These are phyloP conservation scores for Lissocephala sabroskyi DNA, from an alignment of 2,888 invertebrate species.

Conservation along the genomic window DNA sequence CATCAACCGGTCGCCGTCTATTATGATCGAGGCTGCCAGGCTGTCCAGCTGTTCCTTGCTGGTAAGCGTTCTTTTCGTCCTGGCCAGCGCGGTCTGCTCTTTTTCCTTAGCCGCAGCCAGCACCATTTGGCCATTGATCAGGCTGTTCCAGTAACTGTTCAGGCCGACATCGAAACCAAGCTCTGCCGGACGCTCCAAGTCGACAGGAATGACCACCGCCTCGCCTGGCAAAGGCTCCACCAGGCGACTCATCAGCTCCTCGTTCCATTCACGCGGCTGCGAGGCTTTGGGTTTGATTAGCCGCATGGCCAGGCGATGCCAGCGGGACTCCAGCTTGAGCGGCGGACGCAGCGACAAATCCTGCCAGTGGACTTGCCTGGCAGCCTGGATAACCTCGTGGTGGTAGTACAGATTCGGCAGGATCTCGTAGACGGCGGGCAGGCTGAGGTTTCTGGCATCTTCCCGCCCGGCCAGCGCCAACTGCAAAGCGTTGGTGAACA, in stretches of 20 bases:
- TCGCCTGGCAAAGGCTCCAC: conserved; percentile 12
- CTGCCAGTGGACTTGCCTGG: conserved; percentile 39
- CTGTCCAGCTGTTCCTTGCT: neutral
- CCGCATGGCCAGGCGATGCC: conserved; percentile 13
- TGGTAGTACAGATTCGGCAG: conserved; percentile 83
- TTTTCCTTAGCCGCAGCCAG: conserved; percentile 14
- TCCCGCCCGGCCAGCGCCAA: conserved; percentile 78
- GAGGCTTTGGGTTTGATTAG: too few relatives aligned
- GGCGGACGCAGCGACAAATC: conserved; percentile 23
- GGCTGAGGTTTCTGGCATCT: conserved; percentile 77
- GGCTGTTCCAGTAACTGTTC: conserved; percentile 42
- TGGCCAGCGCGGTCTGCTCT: neutral
- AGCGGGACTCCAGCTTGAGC: conserved; percentile 16
- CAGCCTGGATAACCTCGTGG: conserved; percentile 32
- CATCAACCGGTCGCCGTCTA: conserved; percentile 37
- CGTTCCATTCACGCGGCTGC: too few relatives aligned
- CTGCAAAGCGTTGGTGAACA: conserved; percentile 81
- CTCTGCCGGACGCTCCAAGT: conserved; percentile 9
- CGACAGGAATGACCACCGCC: conserved; percentile 28
- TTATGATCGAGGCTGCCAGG: too few relatives aligned
- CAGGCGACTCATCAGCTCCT: too few relatives aligned
- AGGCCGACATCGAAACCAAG: conserved; percentile 38
- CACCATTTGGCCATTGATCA: conserved; percentile 32
- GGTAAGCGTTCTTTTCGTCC: too few relatives aligned
- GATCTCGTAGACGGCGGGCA: conserved; percentile 84